Conservation (phyloP, 1,140 invertebrate genomes). For the Drosophila nebulosa region DNA sequence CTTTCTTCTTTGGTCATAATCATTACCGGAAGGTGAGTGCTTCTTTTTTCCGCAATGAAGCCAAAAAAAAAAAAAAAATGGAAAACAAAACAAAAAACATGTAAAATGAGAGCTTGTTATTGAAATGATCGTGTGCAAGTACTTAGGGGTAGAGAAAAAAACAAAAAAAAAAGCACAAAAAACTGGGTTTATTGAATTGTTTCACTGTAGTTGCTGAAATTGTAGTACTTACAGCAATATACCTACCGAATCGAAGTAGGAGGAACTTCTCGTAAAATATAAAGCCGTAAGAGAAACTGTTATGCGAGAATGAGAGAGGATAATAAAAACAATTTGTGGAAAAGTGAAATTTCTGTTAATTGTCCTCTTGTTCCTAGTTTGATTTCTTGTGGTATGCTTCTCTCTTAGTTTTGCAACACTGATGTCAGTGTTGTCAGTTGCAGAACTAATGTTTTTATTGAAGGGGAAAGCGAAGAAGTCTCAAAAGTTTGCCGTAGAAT, state of each 20-base stretch:
- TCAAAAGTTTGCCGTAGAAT: no score
- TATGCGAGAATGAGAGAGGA: neutral
- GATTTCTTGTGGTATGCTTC: neutral
- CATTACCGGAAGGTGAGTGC: constrained; percentile 67
- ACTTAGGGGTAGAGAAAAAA: neutral
- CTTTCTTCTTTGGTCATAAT: constrained; percentile 40
- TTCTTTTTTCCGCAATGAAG: constrained; percentile 8
- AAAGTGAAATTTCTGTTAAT: neutral
- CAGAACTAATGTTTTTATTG: no score
- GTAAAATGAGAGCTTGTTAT: constrained; percentile 54
- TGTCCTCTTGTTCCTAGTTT: neutral
- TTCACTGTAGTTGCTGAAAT: constrained; percentile 34
- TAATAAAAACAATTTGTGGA: neutral
- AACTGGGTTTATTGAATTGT: constrained; percentile 70
- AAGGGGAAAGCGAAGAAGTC: no score
- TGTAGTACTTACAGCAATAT: constrained; percentile 12
- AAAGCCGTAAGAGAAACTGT: constrained; percentile 29
- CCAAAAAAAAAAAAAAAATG: constrained; percentile 7
- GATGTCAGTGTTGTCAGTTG: neutral
- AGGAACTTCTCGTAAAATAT: neutral
- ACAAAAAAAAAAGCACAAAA: neutral
- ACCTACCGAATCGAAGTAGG: neutral
- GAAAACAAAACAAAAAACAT: neutral
- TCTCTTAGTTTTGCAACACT: neutral
- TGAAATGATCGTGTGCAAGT: constrained; percentile 46